These are phyloP conservation scores for Heliothis subflexa DNA, from an alignment of 1,140 invertebrate genomes.

Conservation along the genomic window DNA sequence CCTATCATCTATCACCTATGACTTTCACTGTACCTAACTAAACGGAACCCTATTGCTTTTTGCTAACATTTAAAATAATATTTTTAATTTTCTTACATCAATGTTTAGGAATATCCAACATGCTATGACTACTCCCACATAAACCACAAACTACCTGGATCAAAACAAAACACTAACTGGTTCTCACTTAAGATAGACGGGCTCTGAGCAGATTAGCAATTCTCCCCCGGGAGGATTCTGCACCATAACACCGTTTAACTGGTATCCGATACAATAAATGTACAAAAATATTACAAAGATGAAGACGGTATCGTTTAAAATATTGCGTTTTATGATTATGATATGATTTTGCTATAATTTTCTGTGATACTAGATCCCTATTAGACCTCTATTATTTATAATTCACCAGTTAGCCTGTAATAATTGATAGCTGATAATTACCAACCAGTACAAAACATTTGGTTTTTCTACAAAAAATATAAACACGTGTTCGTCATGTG, in stretches of 20 bases:
- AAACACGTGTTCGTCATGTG: no score
- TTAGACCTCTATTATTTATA: no score
- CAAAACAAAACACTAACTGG: constrained; percentile 36
- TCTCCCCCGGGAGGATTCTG: constrained; percentile 47
- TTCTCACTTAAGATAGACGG: constrained; percentile 35
- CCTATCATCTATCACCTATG: no score
- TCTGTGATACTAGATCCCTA: no score
- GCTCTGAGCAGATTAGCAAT: constrained; percentile 48
- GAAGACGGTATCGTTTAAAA: not conserved
- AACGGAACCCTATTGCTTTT: no score
- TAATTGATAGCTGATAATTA: no score
- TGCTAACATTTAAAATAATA: no score
- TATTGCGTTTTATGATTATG: not conserved
- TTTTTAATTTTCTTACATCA: not conserved
- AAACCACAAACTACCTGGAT: not conserved
- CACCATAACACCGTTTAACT: constrained; percentile 51
- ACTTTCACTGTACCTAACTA: no score
- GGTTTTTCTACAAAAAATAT: no score
- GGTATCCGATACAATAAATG: constrained; percentile 12
- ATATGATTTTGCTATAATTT: not conserved
- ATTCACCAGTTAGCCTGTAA: no score
- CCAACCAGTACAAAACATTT: no score
- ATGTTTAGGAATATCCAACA: not conserved
- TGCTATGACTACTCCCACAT: not conserved
- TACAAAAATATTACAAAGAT: constrained; percentile 15